Conservation (phyloP, 2,888 invertebrate species). For the Megamerina dolium region DNA sequence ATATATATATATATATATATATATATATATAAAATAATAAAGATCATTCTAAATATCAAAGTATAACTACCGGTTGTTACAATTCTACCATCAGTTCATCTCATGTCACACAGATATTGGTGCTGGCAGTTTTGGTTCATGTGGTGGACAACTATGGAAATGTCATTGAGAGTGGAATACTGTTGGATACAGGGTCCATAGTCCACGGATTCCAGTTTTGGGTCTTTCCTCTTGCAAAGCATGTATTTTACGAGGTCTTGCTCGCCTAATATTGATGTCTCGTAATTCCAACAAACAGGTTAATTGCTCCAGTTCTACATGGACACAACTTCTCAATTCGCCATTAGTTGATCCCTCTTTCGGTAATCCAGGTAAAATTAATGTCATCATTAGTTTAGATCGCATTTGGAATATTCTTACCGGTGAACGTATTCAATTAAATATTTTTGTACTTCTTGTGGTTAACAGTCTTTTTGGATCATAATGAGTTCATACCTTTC, state of each 20-base stretch:
- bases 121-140: not conserved
- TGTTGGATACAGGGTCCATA: conserved; percentile 11
- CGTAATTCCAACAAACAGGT: not conserved
- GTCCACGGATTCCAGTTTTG: conserved; percentile 6
- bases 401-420: conserved; percentile 12
- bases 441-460: conserved; percentile 6
- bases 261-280: conserved; percentile 4
- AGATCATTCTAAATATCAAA: too few relatives aligned
- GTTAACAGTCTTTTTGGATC: conserved; percentile 18
- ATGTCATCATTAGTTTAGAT: conserved; percentile 17
- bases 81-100: not conserved
- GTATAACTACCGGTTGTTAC: too few relatives aligned
- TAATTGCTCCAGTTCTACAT: conserved; percentile 2
- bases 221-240: conserved; percentile 7
- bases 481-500: conserved; percentile 8
- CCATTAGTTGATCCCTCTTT: conserved; percentile 17
- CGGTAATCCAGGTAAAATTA: conserved; percentile 14
- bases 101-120: not conserved
- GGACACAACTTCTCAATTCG: conserved; percentile 9
- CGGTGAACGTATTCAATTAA: conserved; percentile 9
- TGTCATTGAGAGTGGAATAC: conserved; percentile 1
- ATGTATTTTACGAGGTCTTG: conserved; percentile 10
- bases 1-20: too few relatives aligned
- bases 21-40: too few relatives aligned
- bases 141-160: not conserved